These are phyloP conservation scores for Heliconius melpomene DNA, from an alignment of 1,140 invertebrate genomes.

Conservation along the genomic window DNA sequence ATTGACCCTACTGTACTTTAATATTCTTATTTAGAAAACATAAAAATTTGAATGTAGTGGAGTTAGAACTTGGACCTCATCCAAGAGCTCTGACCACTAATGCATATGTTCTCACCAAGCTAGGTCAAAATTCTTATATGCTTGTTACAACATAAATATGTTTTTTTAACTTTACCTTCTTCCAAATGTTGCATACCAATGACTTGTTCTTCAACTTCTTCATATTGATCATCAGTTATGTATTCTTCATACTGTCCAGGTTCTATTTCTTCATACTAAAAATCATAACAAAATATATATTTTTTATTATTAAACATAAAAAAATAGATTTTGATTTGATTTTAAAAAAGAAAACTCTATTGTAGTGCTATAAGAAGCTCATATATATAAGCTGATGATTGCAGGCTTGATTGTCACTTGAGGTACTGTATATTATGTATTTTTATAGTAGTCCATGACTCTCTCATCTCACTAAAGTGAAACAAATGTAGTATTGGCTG, in stretches of 20 bases:
- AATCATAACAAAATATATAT: slow-evolving; percentile 23
- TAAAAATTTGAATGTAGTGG: no score
- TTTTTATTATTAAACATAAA: neutral
- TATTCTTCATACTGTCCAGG: slow-evolving; percentile 78
- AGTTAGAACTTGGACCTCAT: no score
- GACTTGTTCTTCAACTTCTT: slow-evolving; percentile 79
- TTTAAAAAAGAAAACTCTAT: neutral
- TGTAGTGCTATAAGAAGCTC: no score
- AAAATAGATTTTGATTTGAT: neutral
- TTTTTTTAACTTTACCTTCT: slow-evolving; percentile 53
- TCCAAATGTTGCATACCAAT: slow-evolving; percentile 80
- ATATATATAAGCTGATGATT: no score
- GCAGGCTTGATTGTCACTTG: no score
- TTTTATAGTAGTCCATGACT: no score
- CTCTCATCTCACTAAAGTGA: no score
- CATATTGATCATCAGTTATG: slow-evolving; percentile 79
- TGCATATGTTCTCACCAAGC: no score
- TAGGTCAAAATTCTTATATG: no score
- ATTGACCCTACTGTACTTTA: neutral
- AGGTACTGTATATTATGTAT: no score
- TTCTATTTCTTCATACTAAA: slow-evolving; percentile 80
- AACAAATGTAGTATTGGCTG: no score
- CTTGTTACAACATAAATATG: neutral
- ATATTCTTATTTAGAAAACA: neutral
- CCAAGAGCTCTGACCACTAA: no score